Conservation (phyloP, 1,140 invertebrate genomes). For the Cecropterus lyciades region DNA sequence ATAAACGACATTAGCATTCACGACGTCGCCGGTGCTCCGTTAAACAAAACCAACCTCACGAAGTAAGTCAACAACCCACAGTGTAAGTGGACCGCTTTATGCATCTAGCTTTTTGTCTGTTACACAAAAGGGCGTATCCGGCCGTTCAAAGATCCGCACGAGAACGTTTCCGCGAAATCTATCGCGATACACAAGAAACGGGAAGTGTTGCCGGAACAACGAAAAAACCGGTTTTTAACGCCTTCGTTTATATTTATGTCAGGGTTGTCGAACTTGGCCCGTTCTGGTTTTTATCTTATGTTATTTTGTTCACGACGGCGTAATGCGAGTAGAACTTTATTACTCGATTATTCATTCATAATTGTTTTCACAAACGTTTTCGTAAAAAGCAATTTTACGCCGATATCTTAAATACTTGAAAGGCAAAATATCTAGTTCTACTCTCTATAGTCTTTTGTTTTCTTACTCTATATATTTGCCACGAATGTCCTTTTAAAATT, state of each 20-base stretch:
- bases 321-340: too few relatives aligned
- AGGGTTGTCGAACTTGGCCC: constrained; percentile 49
- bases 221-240: constrained; percentile 69
- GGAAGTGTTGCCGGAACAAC: constrained; percentile 80
- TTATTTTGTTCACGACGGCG: neutral
- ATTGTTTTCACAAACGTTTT: too few relatives aligned
- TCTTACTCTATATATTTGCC: too few relatives aligned
- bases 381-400: too few relatives aligned
- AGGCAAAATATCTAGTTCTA: too few relatives aligned
- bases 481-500: too few relatives aligned
- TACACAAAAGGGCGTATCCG: constrained; percentile 79
- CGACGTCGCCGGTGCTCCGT: constrained; percentile 46
- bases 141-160: constrained; percentile 58
- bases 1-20: constrained; percentile 57
- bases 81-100: constrained; percentile 48
- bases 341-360: too few relatives aligned
- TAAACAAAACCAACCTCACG: constrained; percentile 54
- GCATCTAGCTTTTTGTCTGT: constrained; percentile 59
- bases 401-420: too few relatives aligned
- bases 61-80: constrained; percentile 71
- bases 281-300: too few relatives aligned
- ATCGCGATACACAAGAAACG: constrained; percentile 77
- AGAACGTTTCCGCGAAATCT: constrained; percentile 74
- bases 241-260: constrained; percentile 41
- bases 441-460: too few relatives aligned